Conservation (phyloP, 2,113 vertebrate species). For the Oenanthe melanoleuca region DNA sequence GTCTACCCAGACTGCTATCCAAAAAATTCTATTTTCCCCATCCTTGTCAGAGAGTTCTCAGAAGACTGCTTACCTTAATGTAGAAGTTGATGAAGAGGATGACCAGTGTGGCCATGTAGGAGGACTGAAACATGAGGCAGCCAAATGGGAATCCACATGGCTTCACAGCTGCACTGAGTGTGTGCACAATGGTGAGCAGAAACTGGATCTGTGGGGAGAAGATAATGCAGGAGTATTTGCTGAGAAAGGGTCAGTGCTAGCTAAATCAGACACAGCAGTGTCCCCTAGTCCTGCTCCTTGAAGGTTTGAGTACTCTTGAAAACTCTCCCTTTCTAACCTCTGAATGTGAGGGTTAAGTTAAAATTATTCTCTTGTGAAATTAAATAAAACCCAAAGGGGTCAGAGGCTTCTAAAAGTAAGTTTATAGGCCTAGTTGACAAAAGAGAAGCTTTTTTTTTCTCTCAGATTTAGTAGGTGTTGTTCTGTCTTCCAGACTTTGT, state of each 20-base stretch:
- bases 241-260: background rate
- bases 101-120: constrained; percentile 87
- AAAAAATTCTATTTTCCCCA: fast-evolving
- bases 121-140: constrained; percentile 88
- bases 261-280: background rate
- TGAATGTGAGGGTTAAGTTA: background rate
- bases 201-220: constrained; percentile 81
- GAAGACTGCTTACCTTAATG: constrained; percentile 77
- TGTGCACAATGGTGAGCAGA: constrained; percentile 85
- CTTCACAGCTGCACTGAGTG: constrained; percentile 80
- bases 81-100: constrained; percentile 89
- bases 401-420: background rate
- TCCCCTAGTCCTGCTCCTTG: background rate
- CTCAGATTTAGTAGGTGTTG: background rate
- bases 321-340: background rate
- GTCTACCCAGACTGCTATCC: background rate
- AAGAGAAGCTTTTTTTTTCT: background rate
- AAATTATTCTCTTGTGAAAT: background rate
- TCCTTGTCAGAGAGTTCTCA: background rate
- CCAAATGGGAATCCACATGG: constrained; percentile 88
- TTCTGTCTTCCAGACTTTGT: background rate
- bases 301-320: background rate
- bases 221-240: background rate
- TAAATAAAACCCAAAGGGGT: background rate
- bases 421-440: background rate